These are phyloP conservation scores for Drosophila arawakana DNA, from an alignment of 1,140 invertebrate species.

Conservation along the genomic window DNA sequence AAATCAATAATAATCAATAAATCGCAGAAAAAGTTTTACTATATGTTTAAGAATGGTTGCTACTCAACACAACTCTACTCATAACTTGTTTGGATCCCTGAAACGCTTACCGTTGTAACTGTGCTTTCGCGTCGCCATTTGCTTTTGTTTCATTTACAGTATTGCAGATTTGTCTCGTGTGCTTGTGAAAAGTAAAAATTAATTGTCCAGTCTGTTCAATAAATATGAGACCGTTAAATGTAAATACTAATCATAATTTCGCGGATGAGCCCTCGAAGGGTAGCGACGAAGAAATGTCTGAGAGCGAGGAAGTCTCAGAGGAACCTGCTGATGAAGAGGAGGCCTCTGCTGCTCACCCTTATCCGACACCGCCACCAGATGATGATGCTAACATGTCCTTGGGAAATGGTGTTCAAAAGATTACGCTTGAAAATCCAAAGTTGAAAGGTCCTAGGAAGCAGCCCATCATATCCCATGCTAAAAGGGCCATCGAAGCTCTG, in stretches of 20 bases:
- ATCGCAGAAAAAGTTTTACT: too few relatives aligned
- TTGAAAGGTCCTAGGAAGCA: neutral
- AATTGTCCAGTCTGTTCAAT: neutral
- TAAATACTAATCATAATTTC: too few relatives aligned
- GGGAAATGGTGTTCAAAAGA: slow-evolving; percentile 1
- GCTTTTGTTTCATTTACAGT: neutral
- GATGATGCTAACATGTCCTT: neutral
- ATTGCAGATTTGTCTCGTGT: neutral
- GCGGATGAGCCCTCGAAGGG: too few relatives aligned
- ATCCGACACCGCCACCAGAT: slow-evolving; percentile 59
- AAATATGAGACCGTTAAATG: too few relatives aligned
- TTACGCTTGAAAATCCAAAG: neutral
- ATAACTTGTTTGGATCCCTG: too few relatives aligned
- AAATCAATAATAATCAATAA: too few relatives aligned
- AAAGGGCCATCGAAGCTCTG: slow-evolving; percentile 36
- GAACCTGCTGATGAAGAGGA: neutral
- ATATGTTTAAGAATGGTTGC: too few relatives aligned
- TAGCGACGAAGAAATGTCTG: neutral
- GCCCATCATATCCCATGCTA: neutral
- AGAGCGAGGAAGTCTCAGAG: slow-evolving; percentile 1
- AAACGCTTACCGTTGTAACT: slow-evolving; percentile 14
- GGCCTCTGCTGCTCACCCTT: neutral
- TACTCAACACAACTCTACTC: too few relatives aligned
- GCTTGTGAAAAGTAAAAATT: neutral
- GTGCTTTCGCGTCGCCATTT: neutral